Percentiles rank a stretch among this genome's conserved stretches.
These are phyloP conservation scores for Cephus pygmeus DNA, from an alignment of 2,888 invertebrate species.

Conservation along the genomic window DNA sequence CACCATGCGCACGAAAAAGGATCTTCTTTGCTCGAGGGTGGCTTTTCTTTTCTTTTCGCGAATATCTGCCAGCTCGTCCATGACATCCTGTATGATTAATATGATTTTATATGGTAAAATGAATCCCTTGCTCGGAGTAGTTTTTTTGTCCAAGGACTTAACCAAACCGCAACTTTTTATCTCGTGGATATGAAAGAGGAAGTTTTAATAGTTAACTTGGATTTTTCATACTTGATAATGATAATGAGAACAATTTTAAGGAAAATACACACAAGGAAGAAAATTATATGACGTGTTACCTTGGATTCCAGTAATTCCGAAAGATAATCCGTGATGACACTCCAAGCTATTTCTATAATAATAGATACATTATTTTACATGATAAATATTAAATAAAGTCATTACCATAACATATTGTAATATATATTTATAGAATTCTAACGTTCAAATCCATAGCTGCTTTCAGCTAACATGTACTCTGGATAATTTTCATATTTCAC, in stretches of 20 bases:
- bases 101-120: neutral
- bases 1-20: constrained; percentile 97
- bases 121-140: neutral
- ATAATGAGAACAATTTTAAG: neutral
- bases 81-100: constrained; percentile 65
- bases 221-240: neutral
- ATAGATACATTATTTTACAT: constrained; percentile 12
- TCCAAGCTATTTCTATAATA: constrained; percentile 82
- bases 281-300: constrained; percentile 35
- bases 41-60: constrained; percentile 80
- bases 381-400: neutral
- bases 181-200: neutral
- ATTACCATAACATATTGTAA: neutral
- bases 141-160: neutral
- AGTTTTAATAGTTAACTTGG: neutral
- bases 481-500: neutral
- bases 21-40: constrained; percentile 89
- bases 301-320: constrained; percentile 81
- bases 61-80: constrained; percentile 81
- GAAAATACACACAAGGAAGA: constrained; percentile 3
- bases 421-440: neutral
- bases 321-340: constrained; percentile 83
- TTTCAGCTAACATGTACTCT: neutral
- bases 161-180: neutral
- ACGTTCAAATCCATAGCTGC: neutral